Evolutionary conservation across 2,113 vertebrate genomes (phyloP), one percentile per base, ranked within the genome.

Genomic region (Gymnorhina tibicen): DNA sequence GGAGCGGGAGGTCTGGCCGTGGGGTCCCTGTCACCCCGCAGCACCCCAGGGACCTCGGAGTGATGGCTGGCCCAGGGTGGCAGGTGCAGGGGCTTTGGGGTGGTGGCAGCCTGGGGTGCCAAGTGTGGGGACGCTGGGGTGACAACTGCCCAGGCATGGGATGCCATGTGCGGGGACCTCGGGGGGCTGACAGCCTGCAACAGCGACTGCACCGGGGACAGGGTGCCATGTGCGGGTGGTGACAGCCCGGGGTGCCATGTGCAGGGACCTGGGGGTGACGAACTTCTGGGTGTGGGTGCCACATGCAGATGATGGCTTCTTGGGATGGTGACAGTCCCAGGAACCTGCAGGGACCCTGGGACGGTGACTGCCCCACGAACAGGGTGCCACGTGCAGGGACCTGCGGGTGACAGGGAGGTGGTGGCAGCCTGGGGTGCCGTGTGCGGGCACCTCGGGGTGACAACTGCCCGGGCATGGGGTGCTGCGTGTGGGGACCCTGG

Each of bases 81-180:
- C 24, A 15, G 1, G 0, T 2, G 19, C 10, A 2, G 78, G 42
- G 28, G 6, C 39, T 10, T 16, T 1, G 18, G 24, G 42, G 50
- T 14, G 62, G 42, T 17, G 83, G 35, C 44, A 50, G 52, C 72
- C 46, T 3, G n/a, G n/a, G 24, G 20, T 21, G 20, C 10, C 35
- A 6, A 11, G 14, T 10, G 44, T 2, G 27, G 55, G 62, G 60
- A 63, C 67, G 20, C 6, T 0, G 20, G 20, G 23, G 53, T 30
- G 52, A 11, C 11, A 14, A 3, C 32, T 5, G 33, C 33, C 52
- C 28, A 3, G 33, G 58, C 14, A 17, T 0, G 10, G 69, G 44
- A 11, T 42, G 62, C 47, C 7, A 3, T 3, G 39, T 5, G 47
- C 2, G 1, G 85, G 56, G 14, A 37, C 16, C 17, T 5, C 2